Evolutionary conservation across 2,888 invertebrate genomes (phyloP).

Genomic region (Pristionchus maxplancki): DNA sequence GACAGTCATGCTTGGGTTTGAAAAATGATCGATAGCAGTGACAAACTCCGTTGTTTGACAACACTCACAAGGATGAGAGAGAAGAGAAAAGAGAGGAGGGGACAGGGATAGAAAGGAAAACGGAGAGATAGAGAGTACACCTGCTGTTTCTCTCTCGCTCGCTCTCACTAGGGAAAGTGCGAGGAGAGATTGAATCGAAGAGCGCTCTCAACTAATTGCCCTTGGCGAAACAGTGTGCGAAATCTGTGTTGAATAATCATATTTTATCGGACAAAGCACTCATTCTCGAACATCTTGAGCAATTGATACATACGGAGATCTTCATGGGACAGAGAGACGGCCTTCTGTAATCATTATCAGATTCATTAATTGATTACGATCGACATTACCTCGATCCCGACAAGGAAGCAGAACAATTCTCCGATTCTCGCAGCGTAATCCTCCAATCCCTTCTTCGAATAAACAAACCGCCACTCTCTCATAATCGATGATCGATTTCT

Average conservation of each 20-base stretch:
- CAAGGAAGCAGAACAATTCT: slow-evolving; percentile 4
- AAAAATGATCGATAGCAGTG: background rate
- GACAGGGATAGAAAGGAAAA: background rate
- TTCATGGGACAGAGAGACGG: background rate
- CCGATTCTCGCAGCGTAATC: background rate
- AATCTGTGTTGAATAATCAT: background rate
- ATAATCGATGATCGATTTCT: background rate
- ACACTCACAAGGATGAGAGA: background rate
- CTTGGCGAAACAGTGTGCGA: background rate
- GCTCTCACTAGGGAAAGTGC: background rate
- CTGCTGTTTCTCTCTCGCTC: background rate
- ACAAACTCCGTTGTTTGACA: background rate
- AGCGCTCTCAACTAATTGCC: background rate
- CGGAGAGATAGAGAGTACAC: background rate
- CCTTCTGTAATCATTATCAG: background rate
- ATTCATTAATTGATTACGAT: background rate
- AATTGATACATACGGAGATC: background rate
- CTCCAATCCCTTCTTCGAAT: background rate
- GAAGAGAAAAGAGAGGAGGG: background rate
- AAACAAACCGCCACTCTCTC: background rate
- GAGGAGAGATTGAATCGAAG: background rate
- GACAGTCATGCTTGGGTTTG: background rate
- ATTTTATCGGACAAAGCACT: background rate
- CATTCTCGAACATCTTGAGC: background rate
- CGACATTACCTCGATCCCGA: background rate